A percentile compares a stretch with the other conserved stretches of the same genome.
Evolutionary conservation across 2,797 vertebrate genomes (phyloP).

Genomic region (Glyptemys insculpta): DNA sequence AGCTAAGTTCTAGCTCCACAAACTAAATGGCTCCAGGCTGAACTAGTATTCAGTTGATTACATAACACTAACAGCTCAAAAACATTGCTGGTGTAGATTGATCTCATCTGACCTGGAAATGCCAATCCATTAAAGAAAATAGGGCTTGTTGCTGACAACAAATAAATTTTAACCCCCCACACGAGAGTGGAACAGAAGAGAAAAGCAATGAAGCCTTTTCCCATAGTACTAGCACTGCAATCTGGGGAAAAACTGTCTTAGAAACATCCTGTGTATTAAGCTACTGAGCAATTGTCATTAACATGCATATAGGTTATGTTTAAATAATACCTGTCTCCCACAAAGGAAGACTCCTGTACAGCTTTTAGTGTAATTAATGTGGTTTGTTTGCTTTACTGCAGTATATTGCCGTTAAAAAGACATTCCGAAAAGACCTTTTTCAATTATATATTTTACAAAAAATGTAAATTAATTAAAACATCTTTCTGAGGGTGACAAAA

Average conservation of each 20-base stretch:
- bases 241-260: conserved; percentile 20
- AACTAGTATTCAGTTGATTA: conserved; percentile 48
- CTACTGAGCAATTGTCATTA: conserved; percentile 36
- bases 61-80: conserved; percentile 19
- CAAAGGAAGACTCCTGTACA: conserved; percentile 18
- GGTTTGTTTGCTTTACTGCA: neutral
- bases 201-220: neutral
- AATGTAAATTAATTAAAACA: conserved; percentile 1
- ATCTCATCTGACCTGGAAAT: conserved; percentile 70
- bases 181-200: neutral
- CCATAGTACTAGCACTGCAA: neutral
- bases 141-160: neutral
- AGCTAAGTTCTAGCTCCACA: conserved; percentile 66
- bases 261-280: neutral
- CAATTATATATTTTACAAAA: neutral
- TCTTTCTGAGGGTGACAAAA: neutral
- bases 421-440: neutral
- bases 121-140: conserved; percentile 14
- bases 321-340: conserved; percentile 26
- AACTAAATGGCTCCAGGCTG: conserved; percentile 68
- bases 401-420: neutral
- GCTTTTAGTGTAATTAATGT: conserved; percentile 7
- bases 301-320: conserved; percentile 17
- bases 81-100: conserved; percentile 44
- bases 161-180: neutral